A percentile compares a stretch with the other conserved stretches of the same genome.
Evolutionary conservation across 2,113 vertebrate genomes (phyloP).

Genomic region (Diglossa brunneiventris): DNA sequence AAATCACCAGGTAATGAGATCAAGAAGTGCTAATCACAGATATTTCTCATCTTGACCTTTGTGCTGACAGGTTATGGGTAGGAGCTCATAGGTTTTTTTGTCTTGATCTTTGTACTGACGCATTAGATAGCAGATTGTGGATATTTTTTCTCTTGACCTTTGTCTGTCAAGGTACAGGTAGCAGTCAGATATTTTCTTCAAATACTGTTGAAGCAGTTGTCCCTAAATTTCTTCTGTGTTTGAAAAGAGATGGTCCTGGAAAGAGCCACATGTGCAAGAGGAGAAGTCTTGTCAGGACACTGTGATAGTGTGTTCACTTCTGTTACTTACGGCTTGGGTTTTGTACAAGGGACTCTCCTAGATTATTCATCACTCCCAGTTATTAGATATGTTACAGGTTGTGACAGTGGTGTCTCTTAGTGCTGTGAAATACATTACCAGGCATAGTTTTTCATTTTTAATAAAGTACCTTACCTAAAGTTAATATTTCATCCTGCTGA

Average conservation of each 20-base stretch:
- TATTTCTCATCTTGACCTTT: background rate
- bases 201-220: background rate
- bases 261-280: background rate
- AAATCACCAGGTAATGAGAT: conserved; percentile 88
- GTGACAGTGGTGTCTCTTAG: background rate
- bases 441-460: background rate
- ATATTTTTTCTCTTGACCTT: background rate
- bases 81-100: background rate
- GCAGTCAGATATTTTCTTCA: background rate
- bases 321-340: background rate
- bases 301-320: background rate
- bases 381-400: background rate
- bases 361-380: accelerated
- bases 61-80: background rate
- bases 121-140: background rate
- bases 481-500: background rate
- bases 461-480: background rate
- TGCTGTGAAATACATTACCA: background rate
- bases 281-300: background rate
- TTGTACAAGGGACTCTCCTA: background rate
- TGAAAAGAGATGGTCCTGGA: background rate
- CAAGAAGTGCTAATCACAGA: background rate
- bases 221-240: background rate
- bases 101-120: background rate
- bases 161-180: background rate